phyloP scores from a whole-genome alignment of 2,888 invertebrate genomes.

The Eupeodes latifasciatus region DNA sequence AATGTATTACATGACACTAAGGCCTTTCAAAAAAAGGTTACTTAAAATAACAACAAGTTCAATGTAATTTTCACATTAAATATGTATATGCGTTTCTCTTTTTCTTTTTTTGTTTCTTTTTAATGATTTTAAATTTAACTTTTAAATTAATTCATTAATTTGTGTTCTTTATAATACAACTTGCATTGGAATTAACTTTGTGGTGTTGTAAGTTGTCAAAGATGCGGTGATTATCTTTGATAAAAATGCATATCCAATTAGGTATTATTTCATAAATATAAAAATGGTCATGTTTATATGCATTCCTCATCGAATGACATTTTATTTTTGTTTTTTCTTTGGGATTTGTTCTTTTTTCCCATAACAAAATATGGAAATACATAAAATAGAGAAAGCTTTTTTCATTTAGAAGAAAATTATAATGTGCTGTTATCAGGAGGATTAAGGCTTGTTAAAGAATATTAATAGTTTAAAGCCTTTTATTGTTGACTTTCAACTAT shows the following conservation, averaged over 20 bases:
- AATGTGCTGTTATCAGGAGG: constrained; percentile 33
- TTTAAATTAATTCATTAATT: constrained; percentile 42
- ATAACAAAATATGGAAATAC: neutral
- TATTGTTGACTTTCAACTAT: constrained; percentile 9
- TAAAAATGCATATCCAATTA: constrained; percentile 45
- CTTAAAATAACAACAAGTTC: constrained; percentile 41
- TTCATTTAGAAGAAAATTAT: constrained; percentile 1
- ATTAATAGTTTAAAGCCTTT: constrained; percentile 34
- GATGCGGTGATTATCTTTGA: constrained; percentile 35
- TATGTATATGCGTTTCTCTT: constrained; percentile 29
- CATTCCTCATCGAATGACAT: constrained; percentile 31
- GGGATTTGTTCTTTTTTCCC: constrained; percentile 11
- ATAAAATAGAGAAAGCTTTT: constrained; percentile 39
- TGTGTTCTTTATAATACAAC: constrained; percentile 10
- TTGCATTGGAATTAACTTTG: constrained; percentile 12
- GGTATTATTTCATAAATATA: constrained; percentile 17
- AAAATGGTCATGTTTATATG: constrained; percentile 17
- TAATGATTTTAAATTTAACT: constrained; percentile 32
- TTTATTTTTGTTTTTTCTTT: constrained; percentile 16
- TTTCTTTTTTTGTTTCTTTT: neutral
- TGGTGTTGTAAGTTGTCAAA: constrained; percentile 18
- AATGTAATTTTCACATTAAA: constrained; percentile 34
- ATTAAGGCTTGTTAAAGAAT: constrained; percentile 40
- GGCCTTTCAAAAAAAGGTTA: neutral
- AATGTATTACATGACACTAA: constrained; percentile 8